Evolutionary conservation across 2,888 invertebrate genomes (phyloP).

Genomic region (Embidobia sp.): DNA sequence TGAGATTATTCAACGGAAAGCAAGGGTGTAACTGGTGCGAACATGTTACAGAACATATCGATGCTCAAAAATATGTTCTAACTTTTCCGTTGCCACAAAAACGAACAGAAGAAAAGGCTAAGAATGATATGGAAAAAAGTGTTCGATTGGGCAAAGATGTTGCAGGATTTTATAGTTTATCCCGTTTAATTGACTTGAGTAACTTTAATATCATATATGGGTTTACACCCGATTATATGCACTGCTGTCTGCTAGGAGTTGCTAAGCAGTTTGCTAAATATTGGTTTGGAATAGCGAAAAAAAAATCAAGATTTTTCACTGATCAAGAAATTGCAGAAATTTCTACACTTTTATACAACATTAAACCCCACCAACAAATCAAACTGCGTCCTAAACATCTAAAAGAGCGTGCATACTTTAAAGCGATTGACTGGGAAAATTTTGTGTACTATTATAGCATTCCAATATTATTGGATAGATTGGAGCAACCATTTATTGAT

Average conservation of each 20-base stretch:
- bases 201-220: conserved; percentile 49
- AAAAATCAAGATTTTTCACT: conserved; percentile 1
- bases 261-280: conserved; percentile 35
- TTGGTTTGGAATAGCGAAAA: conserved; percentile 12
- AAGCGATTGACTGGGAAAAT: conserved; percentile 16
- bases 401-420: conserved; percentile 1
- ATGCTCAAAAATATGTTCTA: conserved; percentile 34
- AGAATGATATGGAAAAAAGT: conserved; percentile 32
- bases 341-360: background rate
- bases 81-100: conserved; percentile 17
- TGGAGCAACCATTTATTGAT: background rate
- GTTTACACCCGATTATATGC: conserved; percentile 58
- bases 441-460: conserved; percentile 11
- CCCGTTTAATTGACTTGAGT: conserved; percentile 26
- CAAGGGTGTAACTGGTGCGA: conserved; percentile 59
- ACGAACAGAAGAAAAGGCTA: conserved; percentile 23
- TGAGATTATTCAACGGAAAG: conserved; percentile 42
- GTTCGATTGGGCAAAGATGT: background rate
- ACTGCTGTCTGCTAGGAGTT: conserved; percentile 41
- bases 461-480: background rate
- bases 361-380: conserved; percentile 11
- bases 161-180: conserved; percentile 33
- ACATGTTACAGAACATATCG: conserved; percentile 39
- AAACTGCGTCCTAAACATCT: conserved; percentile 6
- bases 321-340: conserved; percentile 1